A percentile compares a stretch with the other conserved stretches of the same genome.
Conservation (phyloP, 2,888 invertebrate genomes). For the Sphaerophoria taeniata region DNA sequence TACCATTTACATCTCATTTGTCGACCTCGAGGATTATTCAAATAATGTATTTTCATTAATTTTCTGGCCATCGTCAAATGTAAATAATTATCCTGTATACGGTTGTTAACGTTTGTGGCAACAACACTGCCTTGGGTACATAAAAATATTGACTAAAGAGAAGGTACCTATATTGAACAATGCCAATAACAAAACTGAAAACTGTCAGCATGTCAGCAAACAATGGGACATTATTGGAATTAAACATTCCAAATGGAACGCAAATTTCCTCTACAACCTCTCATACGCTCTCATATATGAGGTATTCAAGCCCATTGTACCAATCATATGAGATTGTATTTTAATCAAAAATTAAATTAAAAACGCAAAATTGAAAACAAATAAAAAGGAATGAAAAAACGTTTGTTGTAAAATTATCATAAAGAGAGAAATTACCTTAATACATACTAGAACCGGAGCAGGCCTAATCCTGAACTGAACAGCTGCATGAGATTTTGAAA, state of each 20-base stretch:
- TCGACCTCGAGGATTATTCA: conserved; percentile 20
- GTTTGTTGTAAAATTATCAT: background rate
- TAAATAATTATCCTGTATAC: background rate
- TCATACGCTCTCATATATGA: background rate
- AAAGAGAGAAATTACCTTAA: conserved; percentile 77
- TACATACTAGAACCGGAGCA: conserved; percentile 99
- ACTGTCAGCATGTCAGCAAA: no score
- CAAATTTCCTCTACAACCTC: background rate
- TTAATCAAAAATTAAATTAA: conserved; percentile 2
- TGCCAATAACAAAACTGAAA: no score
- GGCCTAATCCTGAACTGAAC: conserved; percentile 99
- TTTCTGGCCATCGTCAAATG: background rate
- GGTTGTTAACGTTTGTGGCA: conserved; percentile 33
- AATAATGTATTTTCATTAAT: conserved; percentile 55
- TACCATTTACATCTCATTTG: conserved; percentile 49
- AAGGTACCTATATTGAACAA: no score
- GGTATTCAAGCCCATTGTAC: background rate
- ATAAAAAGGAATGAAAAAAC: background rate
- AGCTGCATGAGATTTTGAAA: conserved; percentile 85
- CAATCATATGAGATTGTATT: background rate
- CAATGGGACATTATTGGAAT: no score
- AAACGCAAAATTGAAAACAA: conserved; percentile 21
- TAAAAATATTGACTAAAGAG: background rate
- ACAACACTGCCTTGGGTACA: background rate
- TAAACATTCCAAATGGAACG: no score